phyloP scores from a whole-genome alignment of 2,113 vertebrate species.

The Channa maculata region DNA sequence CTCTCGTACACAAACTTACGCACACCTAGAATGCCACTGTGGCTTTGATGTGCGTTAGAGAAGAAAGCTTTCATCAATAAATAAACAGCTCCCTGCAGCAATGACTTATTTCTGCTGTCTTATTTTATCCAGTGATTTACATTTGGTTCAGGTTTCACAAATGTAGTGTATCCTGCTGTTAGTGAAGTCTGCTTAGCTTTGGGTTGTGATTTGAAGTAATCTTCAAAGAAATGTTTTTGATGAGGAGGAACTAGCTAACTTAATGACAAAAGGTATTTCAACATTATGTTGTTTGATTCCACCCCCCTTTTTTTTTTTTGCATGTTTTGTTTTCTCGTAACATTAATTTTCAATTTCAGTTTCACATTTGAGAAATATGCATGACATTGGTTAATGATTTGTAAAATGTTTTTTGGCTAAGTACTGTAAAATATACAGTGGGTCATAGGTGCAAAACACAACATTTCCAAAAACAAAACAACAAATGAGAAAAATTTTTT shows the following conservation, averaged over 20 bases:
- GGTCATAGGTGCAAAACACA: too few species aligned
- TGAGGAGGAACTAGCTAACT: too few species aligned
- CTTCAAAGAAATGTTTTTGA: too few species aligned
- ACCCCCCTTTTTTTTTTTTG: background rate
- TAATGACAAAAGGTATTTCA: background rate
- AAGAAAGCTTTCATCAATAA: constrained; percentile 54
- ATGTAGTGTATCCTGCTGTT: background rate
- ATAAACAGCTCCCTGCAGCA: constrained; percentile 30
- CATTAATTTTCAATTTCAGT: too few species aligned
- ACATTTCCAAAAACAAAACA: too few species aligned
- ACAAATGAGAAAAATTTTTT: too few species aligned
- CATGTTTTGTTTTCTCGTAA: background rate
- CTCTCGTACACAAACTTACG: background rate
- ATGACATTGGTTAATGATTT: too few species aligned
- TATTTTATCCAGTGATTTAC: constrained; percentile 16
- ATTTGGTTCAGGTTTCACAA: background rate
- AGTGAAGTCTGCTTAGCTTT: constrained; percentile 4
- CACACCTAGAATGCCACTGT: background rate
- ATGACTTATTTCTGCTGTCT: constrained; percentile 20
- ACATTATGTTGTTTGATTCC: background rate
- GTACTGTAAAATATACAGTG: too few species aligned
- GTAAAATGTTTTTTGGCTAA: too few species aligned
- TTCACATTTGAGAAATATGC: too few species aligned
- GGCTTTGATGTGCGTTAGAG: constrained; percentile 46
- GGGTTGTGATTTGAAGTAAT: too few species aligned